Evolutionary conservation across 2,888 invertebrate species (phyloP), one percentile per base, ranked within the genome.

Genomic region (Mythimna impura): DNA sequence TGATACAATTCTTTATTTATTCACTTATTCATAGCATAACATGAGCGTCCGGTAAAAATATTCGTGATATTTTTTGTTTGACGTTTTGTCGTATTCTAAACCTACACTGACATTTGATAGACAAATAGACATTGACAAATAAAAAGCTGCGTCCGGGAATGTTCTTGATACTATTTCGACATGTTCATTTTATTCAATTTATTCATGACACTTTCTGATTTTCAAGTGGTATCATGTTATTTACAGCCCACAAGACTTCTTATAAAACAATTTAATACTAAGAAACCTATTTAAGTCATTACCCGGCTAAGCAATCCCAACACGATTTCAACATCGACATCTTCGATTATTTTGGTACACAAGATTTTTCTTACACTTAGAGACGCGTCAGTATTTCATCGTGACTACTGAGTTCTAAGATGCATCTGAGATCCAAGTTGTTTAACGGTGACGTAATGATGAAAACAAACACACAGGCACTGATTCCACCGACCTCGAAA

Each of bases 251-350:
- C 25, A 34, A 10, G 36, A 12, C 20, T 57, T 36, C n/a, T 12
- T 55, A 47, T 10, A 58, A 20, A 65, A 76, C 22, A 22, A 76
- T 64, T 76, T 50, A 73, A 62, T 72, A 43, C 30, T 71, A 80
- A 68, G 74, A 50, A 78, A 81, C 85, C 85, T 85, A 89, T 86
- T 85, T 82, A 86, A 83, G 83, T 89, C 94, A 90, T 94, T 47
- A 95, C 94, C 96, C 94, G 71, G 88, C 85, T 82, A 95, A 81
- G 89, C 96, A 96, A 89, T 95, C 94, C 90, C 91, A 95, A 92
- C 95, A 96, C 84, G 92, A 87, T 91, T 94, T 95, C 86, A 95
- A 90, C 96, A 96, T 96, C 88, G 95, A 90, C 96, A 96, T 96
- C 88, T 90, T 92, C 76, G 66, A 77, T 86, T 87, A 89, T 85